A percentile compares a stretch with the other conserved stretches of the same genome.
These are phyloP conservation scores for Diabrotica virgifera DNA, from an alignment of 1,140 invertebrate genomes.

Conservation along the genomic window DNA sequence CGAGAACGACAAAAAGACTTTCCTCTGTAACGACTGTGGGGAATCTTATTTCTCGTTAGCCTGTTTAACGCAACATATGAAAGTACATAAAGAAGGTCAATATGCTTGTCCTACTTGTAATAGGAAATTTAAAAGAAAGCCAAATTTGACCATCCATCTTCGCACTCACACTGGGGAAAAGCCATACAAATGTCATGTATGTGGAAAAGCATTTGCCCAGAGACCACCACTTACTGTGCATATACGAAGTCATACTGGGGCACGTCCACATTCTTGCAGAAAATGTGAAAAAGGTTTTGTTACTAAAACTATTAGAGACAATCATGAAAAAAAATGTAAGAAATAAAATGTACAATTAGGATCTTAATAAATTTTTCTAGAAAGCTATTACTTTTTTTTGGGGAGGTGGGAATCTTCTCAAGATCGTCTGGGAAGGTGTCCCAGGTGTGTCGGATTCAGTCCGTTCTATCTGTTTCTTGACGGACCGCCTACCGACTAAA, in stretches of 20 bases:
- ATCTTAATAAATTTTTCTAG: too few relatives aligned
- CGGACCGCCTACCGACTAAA: too few relatives aligned
- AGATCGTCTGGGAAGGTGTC: too few relatives aligned
- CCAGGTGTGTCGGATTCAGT: too few relatives aligned
- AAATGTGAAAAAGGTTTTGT: conserved; percentile 62
- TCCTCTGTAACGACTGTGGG: neutral
- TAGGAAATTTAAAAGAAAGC: conserved; percentile 25
- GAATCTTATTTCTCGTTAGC: neutral
- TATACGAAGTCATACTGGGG: conserved; percentile 71
- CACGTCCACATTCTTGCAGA: conserved; percentile 68
- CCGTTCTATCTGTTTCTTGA: too few relatives aligned
- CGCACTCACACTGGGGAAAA: conserved; percentile 65
- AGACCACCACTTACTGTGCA: conserved; percentile 58
- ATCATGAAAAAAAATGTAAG: neutral
- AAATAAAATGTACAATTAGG: too few relatives aligned
- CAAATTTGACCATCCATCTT: conserved; percentile 53
- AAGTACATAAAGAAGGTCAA: conserved; percentile 7
- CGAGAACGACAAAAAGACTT: neutral
- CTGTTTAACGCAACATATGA: neutral
- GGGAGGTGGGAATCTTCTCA: too few relatives aligned
- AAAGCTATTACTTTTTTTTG: too few relatives aligned
- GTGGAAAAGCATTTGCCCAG: conserved; percentile 30
- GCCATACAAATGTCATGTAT: conserved; percentile 37
- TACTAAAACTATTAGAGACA: neutral
- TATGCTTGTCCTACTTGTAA: conserved; percentile 37